Conservation (phyloP, 2,797 vertebrate genomes). For the Tiaroga cobitis region DNA sequence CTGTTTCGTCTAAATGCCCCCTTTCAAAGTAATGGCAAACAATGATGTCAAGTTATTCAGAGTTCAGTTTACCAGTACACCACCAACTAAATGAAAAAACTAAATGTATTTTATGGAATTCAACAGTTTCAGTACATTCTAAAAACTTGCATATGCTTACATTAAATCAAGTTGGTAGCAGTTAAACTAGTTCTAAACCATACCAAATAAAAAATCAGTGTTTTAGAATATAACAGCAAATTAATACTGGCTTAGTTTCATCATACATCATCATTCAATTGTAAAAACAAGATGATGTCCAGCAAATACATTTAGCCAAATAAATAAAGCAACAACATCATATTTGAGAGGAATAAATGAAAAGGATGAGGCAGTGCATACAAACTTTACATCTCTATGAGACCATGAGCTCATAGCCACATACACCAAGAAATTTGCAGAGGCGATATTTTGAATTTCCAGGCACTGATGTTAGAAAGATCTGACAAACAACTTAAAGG, state of each 20-base stretch:
- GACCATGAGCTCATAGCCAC: not conserved
- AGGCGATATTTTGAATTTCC: not conserved
- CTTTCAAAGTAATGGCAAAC: not conserved
- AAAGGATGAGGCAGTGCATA: not conserved
- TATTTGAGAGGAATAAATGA: not conserved
- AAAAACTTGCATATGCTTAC: not conserved
- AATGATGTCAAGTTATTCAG: not conserved
- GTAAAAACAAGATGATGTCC: not conserved
- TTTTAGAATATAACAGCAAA: not conserved
- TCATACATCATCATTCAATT: not conserved
- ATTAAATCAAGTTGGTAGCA: not conserved
- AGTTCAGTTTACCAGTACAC: not conserved
- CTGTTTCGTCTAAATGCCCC: not conserved
- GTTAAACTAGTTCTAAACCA: not conserved
- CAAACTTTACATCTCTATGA: not conserved
- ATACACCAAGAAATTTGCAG: not conserved
- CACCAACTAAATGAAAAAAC: not conserved
- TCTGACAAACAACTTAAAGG: not conserved
- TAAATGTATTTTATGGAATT: not conserved
- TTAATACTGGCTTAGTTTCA: not conserved
- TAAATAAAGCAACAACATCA: not conserved
- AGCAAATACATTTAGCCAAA: not conserved
- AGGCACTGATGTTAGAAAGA: constrained; percentile 8
- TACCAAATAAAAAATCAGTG: not conserved
- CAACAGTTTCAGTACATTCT: not conserved